Evolutionary conservation across 2,113 vertebrate species (phyloP).

Genomic region (Bubo blakistoni): DNA sequence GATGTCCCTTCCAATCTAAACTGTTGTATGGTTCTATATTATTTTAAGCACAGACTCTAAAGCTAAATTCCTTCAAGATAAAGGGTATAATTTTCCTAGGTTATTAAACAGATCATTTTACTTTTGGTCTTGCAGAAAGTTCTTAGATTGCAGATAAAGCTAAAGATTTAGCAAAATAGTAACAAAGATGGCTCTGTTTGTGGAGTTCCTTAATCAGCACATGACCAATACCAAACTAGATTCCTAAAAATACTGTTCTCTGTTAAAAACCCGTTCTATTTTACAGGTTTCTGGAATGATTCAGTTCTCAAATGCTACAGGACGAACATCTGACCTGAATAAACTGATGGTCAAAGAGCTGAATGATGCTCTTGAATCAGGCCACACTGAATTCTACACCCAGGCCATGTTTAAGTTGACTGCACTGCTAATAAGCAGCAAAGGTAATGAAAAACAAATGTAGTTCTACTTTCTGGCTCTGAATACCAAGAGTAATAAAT

Average conservation of each 20-base stretch:
- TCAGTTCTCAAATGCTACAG: constrained; percentile 85
- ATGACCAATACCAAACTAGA: neutral
- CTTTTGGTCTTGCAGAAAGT: neutral
- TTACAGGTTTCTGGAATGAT: constrained; percentile 93
- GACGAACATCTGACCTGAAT: constrained; percentile 85
- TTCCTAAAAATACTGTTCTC: neutral
- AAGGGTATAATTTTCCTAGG: neutral
- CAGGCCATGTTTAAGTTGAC: constrained; percentile 96
- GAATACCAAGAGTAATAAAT: neutral
- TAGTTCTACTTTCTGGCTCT: neutral
- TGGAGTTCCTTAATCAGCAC: neutral
- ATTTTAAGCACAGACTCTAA: neutral
- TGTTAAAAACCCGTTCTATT: neutral
- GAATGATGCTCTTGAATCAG: constrained; percentile 78
- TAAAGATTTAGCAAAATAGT: neutral
- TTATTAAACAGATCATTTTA: neutral
- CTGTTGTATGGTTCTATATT: neutral
- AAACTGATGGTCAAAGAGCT: constrained; percentile 89
- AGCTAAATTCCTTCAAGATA: neutral
- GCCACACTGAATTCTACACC: constrained; percentile 82
- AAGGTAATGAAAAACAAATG: constrained; percentile 74
- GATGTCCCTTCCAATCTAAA: neutral
- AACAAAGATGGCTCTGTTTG: neutral
- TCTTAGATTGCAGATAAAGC: neutral
- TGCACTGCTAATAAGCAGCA: constrained; percentile 90